Conservation (phyloP, 2,113 vertebrate genomes). For the Genyomyrus donnyi region DNA sequence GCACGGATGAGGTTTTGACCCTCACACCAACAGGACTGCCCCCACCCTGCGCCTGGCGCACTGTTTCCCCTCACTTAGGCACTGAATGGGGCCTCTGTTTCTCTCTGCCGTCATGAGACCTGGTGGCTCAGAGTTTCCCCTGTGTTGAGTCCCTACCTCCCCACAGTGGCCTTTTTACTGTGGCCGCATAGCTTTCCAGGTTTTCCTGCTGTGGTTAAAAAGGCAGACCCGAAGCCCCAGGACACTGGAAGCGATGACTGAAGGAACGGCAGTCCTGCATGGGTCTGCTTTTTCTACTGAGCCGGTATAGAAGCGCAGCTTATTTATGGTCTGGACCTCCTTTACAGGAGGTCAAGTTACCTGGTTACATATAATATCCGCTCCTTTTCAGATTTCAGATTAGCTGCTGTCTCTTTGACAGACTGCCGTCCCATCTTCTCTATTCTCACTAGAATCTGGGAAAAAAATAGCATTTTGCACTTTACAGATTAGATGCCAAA, state of each 20-base stretch:
- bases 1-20: slow-evolving; percentile 1
- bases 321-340: background rate
- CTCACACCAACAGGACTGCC: background rate
- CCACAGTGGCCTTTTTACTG: background rate
- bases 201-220: background rate
- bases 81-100: slow-evolving; percentile 28
- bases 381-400: background rate
- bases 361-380: background rate
- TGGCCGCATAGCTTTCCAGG: background rate
- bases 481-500: background rate
- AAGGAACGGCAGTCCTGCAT: background rate
- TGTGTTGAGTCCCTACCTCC: background rate
- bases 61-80: background rate
- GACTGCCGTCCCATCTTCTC: background rate
- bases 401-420: background rate
- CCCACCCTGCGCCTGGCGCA: background rate
- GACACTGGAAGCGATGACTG: background rate
- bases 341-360: background rate
- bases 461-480: background rate
- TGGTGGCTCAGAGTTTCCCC: background rate
- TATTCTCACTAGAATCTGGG: background rate
- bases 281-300: background rate
- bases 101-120: background rate
- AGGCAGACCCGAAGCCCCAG: background rate
- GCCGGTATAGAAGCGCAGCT: background rate